phyloP scores from a whole-genome alignment of 2,797 vertebrate genomes.

The Varecia variegata region DNA sequence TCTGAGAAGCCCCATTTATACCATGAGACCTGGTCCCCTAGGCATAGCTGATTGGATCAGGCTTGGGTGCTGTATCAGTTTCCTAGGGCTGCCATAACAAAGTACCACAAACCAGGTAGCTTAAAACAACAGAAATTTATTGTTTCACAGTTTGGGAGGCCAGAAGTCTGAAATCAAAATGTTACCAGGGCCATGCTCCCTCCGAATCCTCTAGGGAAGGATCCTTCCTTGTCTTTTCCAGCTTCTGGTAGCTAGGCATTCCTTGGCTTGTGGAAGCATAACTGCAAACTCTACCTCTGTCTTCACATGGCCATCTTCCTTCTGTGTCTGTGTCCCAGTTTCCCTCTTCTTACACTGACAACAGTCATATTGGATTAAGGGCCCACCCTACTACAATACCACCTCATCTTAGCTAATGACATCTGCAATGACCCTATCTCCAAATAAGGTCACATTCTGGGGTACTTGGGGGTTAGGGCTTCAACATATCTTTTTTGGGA shows the following conservation, averaged over 20 bases:
- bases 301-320: not conserved
- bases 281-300: not conserved
- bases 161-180: conserved; percentile 1
- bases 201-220: not conserved
- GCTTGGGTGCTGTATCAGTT: not conserved
- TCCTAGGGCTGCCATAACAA: not conserved
- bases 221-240: not conserved
- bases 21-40: not conserved
- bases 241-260: not conserved
- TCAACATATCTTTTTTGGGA: not conserved
- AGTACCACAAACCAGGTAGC: not conserved
- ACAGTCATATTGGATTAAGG: not conserved
- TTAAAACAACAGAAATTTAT: not conserved
- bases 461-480: not conserved
- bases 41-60: not conserved
- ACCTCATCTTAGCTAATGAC: not conserved
- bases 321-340: not conserved
- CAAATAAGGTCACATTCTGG: conserved; percentile 20
- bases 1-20: not conserved
- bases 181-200: not conserved
- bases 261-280: not conserved
- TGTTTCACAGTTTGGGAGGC: not conserved
- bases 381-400: not conserved
- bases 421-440: not conserved
- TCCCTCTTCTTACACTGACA: not conserved